phyloP scores from a whole-genome alignment of 1,140 invertebrate species.

The Holcopasites calliopsidis region DNA sequence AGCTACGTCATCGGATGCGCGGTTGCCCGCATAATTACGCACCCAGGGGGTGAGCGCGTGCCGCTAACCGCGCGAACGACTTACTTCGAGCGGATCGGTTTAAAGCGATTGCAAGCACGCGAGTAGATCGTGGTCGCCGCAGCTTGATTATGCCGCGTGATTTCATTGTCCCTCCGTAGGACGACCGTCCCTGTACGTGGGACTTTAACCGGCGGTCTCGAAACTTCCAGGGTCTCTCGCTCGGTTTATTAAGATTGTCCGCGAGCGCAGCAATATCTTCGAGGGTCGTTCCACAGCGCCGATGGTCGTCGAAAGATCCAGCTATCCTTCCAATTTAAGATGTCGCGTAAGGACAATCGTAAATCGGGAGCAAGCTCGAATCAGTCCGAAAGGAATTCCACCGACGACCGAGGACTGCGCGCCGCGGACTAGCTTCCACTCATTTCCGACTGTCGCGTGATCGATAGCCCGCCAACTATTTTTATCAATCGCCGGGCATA shows the following conservation, averaged over 20 bases:
- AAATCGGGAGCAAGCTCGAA: too few relatives aligned
- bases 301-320: too few relatives aligned
- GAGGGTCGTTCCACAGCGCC: too few relatives aligned
- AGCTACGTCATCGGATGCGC: slow-evolving; percentile 14
- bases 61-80: not conserved
- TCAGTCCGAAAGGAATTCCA: too few relatives aligned
- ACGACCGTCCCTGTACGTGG: not conserved
- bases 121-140: not conserved
- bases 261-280: too few relatives aligned
- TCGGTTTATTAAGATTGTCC: not conserved
- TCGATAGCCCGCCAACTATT: slow-evolving; percentile 26
- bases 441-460: slow-evolving; percentile 14
- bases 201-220: not conserved
- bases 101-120: not conserved
- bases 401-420: too few relatives aligned
- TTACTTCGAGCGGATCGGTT: not conserved
- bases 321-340: not conserved
- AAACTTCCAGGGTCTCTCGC: slow-evolving; percentile 3
- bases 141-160: not conserved
- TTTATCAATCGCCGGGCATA: slow-evolving; percentile 12
- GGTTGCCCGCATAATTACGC: slow-evolving; percentile 26
- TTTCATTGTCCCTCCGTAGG: slow-evolving; percentile 4
- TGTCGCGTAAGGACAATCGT: too few relatives aligned
- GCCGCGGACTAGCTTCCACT: too few relatives aligned
- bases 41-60: not conserved